phyloP scores from a whole-genome alignment of 2,113 vertebrate species.

The Crotalus helleri region DNA sequence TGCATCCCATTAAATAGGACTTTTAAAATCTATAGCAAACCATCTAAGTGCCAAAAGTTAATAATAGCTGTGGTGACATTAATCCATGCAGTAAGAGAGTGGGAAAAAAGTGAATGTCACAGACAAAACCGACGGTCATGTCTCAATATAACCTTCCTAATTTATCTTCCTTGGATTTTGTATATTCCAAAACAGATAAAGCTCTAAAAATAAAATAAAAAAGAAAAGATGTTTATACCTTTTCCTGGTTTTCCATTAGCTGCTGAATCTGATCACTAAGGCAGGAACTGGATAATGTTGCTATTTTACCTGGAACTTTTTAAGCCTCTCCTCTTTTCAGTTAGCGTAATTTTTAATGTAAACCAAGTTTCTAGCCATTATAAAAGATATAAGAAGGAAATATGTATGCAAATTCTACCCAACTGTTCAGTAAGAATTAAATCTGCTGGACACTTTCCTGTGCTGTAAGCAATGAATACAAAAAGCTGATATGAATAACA shows the following conservation, averaged over 20 bases:
- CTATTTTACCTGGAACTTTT: background rate
- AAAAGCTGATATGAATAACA: background rate
- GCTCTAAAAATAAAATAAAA: background rate
- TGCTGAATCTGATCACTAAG: background rate
- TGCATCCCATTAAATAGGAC: background rate
- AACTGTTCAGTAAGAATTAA: background rate
- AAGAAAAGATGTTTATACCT: background rate
- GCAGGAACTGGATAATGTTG: background rate
- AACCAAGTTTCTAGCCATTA: background rate
- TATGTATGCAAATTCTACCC: background rate
- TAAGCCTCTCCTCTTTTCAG: background rate
- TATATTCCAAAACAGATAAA: background rate
- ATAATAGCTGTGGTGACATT: background rate
- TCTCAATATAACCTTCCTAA: background rate
- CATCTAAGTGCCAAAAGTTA: background rate
- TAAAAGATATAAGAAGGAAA: background rate
- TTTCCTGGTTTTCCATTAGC: background rate
- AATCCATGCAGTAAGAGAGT: background rate
- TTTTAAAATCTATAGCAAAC: background rate
- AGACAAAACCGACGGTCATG: background rate
- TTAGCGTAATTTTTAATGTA: background rate
- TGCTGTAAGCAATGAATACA: background rate
- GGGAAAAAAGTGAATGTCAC: background rate
- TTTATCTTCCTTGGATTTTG: background rate
- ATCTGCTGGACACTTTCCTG: background rate